Conservation (phyloP, 2,113 vertebrate genomes). For the Urocolius indicus region DNA sequence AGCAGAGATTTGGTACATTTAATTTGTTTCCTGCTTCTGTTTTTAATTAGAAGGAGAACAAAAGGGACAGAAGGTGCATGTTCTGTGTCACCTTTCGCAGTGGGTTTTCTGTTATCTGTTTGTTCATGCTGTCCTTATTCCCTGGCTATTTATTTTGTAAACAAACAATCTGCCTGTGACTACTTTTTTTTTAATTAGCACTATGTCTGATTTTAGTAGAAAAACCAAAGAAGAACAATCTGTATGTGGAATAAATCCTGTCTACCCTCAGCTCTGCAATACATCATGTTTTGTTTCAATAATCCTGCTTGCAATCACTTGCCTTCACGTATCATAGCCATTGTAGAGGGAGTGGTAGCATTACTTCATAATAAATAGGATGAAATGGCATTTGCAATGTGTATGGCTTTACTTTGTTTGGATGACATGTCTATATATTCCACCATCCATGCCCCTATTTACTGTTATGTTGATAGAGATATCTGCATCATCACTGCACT, state of each 20-base stretch:
- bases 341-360: background rate
- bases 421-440: background rate
- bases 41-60: constrained; percentile 45
- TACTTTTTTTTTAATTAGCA: background rate
- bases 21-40: background rate
- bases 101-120: constrained; percentile 26
- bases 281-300: background rate
- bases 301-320: background rate
- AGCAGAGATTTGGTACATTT: background rate
- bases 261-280: background rate
- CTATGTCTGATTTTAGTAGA: background rate
- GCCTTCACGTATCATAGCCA: background rate
- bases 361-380: background rate
- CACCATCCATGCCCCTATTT: background rate
- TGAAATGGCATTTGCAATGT: background rate
- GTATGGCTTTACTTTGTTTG: background rate
- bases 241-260: background rate
- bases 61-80: background rate
- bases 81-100: background rate
- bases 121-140: constrained; percentile 8
- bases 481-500: background rate
- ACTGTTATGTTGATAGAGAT: accelerated
- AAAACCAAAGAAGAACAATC: background rate
- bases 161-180: background rate
- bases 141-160: constrained; percentile 33